Percentiles rank a stretch among this genome's conserved stretches.
phyloP scores from a whole-genome alignment of 2,113 vertebrate species.

The Tragelaphus scriptus region DNA sequence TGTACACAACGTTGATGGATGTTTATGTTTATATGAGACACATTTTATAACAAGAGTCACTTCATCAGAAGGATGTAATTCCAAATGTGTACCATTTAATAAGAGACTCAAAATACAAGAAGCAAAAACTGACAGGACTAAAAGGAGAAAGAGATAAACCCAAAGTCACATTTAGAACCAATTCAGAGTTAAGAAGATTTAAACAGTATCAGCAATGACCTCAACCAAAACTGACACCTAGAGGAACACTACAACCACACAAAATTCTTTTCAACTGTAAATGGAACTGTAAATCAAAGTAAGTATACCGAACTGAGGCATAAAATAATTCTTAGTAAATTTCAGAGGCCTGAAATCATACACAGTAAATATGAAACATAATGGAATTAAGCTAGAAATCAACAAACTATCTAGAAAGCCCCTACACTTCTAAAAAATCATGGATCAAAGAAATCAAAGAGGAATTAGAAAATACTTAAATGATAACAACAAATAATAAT shows the following conservation, averaged over 20 bases:
- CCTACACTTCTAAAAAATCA: neutral
- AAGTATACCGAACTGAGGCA: neutral
- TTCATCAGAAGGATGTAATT: neutral
- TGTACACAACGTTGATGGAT: fast-evolving
- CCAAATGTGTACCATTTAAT: neutral
- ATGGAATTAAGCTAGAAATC: neutral
- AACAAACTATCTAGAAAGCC: neutral
- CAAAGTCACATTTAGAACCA: neutral
- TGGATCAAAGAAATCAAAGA: neutral
- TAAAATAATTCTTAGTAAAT: neutral
- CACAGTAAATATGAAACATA: neutral
- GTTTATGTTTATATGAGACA: neutral
- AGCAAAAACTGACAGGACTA: neutral
- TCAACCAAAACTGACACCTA: neutral
- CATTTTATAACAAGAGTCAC: neutral
- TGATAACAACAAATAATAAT: neutral
- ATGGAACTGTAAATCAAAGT: neutral
- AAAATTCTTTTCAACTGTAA: neutral
- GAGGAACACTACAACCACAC: neutral
- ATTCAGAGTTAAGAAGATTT: neutral
- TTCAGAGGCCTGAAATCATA: neutral
- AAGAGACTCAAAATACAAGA: neutral
- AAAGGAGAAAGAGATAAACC: neutral
- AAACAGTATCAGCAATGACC: neutral
- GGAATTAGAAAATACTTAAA: neutral